Conservation (phyloP, 2,888 invertebrate genomes). For the Mycalesis mineus region DNA sequence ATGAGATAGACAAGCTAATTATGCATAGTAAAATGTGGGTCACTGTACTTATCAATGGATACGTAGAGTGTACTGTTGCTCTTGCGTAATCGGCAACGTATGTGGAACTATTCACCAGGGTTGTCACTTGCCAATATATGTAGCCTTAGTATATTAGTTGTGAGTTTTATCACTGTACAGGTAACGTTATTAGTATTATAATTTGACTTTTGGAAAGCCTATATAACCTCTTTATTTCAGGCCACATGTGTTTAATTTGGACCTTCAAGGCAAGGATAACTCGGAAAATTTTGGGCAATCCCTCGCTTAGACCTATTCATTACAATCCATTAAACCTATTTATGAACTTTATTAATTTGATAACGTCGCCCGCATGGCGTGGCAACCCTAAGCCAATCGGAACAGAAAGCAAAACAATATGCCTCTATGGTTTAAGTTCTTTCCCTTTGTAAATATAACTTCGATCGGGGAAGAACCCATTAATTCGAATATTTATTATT, state of each 20-base stretch:
- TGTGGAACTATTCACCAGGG: slow-evolving; percentile 5
- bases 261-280: too few relatives aligned
- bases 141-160: too few relatives aligned
- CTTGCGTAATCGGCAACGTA: slow-evolving; percentile 8
- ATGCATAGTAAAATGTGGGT: slow-evolving; percentile 13
- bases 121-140: background rate
- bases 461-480: background rate
- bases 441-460: background rate
- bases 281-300: too few relatives aligned
- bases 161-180: too few relatives aligned
- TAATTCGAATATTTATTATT: too few relatives aligned
- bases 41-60: slow-evolving; percentile 15
- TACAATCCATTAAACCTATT: background rate
- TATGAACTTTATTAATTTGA: background rate
- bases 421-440: background rate
- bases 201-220: too few relatives aligned
- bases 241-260: too few relatives aligned
- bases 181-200: too few relatives aligned
- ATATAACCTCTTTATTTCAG: too few relatives aligned
- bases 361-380: background rate
- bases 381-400: background rate
- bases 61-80: slow-evolving; percentile 8
- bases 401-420: background rate
- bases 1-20: slow-evolving; percentile 11
- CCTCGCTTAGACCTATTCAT: too few relatives aligned